Percentiles rank a stretch among this genome's conserved stretches.
Evolutionary conservation across 2,113 vertebrate species (phyloP).

Genomic region (Plotosus lineatus): DNA sequence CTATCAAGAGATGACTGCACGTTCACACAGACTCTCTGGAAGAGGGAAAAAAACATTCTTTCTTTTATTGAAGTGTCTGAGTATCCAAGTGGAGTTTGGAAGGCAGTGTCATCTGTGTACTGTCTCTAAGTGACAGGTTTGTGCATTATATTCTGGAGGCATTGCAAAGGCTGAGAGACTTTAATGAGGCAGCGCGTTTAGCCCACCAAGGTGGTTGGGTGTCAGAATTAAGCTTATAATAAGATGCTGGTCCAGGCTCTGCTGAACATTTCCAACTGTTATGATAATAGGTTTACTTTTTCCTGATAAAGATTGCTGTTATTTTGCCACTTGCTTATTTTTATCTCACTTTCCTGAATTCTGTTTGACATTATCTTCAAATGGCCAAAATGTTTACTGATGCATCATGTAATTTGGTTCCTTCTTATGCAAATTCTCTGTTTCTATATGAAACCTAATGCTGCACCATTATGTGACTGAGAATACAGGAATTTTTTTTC

Average conservation of each 20-base stretch:
- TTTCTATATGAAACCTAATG: conserved; percentile 28
- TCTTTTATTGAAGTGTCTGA: conserved; percentile 15
- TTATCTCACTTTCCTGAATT: conserved; percentile 43
- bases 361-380: conserved; percentile 51
- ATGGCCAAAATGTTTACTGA: conserved; percentile 40
- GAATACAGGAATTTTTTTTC: neutral
- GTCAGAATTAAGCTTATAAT: conserved; percentile 66
- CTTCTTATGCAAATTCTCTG: conserved; percentile 51
- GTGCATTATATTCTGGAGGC: conserved; percentile 54
- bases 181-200: conserved; percentile 69
- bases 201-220: conserved; percentile 58
- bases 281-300: conserved; percentile 60
- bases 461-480: conserved; percentile 5
- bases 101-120: conserved; percentile 58
- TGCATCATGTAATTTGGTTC: conserved; percentile 17
- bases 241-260: conserved; percentile 60
- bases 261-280: conserved; percentile 62
- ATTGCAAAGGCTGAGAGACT: conserved; percentile 66
- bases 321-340: conserved; percentile 48
- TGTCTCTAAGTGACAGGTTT: conserved; percentile 46
- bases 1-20: conserved; percentile 1
- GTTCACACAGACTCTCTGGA: conserved; percentile 35
- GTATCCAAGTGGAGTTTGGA: conserved; percentile 39
- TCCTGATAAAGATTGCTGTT: conserved; percentile 41
- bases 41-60: conserved; percentile 23